These are phyloP conservation scores for Watsonalla binaria DNA, from an alignment of 2,888 invertebrate genomes.

Conservation along the genomic window DNA sequence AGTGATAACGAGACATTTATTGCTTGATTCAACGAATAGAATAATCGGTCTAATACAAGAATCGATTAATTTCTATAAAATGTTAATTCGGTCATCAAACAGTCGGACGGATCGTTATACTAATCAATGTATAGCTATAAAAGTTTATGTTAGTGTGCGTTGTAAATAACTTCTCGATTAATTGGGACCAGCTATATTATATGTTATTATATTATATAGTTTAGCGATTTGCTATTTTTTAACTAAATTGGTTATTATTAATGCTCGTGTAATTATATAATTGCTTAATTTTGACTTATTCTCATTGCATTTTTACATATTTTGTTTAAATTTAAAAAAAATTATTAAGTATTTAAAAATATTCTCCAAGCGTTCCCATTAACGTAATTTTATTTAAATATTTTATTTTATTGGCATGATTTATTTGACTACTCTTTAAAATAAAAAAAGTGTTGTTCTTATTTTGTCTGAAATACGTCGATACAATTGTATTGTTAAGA, in stretches of 20 bases:
- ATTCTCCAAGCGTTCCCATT: too few species aligned
- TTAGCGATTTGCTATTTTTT: slow-evolving; percentile 16
- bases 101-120: slow-evolving; percentile 65
- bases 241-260: slow-evolving; percentile 46
- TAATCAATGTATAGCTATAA: slow-evolving; percentile 70
- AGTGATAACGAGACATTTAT: slow-evolving; percentile 71
- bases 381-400: too few species aligned
- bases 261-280: slow-evolving; percentile 24
- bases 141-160: slow-evolving; percentile 52
- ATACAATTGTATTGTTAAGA: too few species aligned
- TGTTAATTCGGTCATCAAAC: slow-evolving; percentile 72
- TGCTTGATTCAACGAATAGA: slow-evolving; percentile 50
- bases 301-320: background rate
- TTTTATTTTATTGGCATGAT: too few species aligned
- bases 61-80: slow-evolving; percentile 74
- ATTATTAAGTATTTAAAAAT: too few species aligned
- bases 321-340: too few species aligned
- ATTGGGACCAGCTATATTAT: slow-evolving; percentile 47
- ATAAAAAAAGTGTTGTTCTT: too few species aligned
- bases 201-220: slow-evolving; percentile 33
- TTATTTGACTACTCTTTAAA: too few species aligned
- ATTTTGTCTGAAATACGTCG: too few species aligned
- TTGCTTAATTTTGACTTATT: slow-evolving; percentile 15
- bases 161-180: slow-evolving; percentile 62
- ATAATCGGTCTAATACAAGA: slow-evolving; percentile 58